Percentiles rank a stretch among this genome's conserved stretches.
phyloP scores from a whole-genome alignment of 2,888 invertebrate species.

The Melanophora roralis region DNA sequence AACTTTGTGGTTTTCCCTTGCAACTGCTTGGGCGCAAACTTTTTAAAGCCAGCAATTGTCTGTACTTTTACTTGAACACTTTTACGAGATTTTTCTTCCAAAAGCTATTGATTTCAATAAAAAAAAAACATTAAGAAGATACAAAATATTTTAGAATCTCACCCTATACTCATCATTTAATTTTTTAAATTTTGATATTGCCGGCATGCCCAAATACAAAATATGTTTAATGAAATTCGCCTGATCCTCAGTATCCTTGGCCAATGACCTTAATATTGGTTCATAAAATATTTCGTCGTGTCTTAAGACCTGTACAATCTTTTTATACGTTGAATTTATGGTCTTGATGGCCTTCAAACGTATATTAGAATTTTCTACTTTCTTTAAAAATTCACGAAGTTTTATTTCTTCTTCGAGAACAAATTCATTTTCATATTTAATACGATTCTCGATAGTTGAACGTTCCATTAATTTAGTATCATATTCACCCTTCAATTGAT shows the following conservation, averaged over 20 bases:
- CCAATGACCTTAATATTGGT: slow-evolving; percentile 73
- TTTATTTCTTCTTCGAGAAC: slow-evolving; percentile 71
- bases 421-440: slow-evolving; percentile 73
- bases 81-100: slow-evolving; percentile 71
- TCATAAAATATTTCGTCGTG: slow-evolving; percentile 76
- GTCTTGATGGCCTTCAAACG: slow-evolving; percentile 74
- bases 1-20: slow-evolving; percentile 43
- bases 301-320: slow-evolving; percentile 71
- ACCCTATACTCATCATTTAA: slow-evolving; percentile 70
- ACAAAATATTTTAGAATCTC: too few relatives aligned
- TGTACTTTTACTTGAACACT: slow-evolving; percentile 69
- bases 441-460: slow-evolving; percentile 71
- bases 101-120: slow-evolving; percentile 55
- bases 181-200: slow-evolving; percentile 70
- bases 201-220: slow-evolving; percentile 74
- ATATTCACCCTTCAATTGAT: slow-evolving; percentile 68
- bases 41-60: slow-evolving; percentile 67
- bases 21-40: slow-evolving; percentile 4
- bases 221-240: slow-evolving; percentile 73
- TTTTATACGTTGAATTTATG: slow-evolving; percentile 73
- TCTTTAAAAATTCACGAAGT: slow-evolving; percentile 69
- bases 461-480: slow-evolving; percentile 69
- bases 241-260: slow-evolving; percentile 75
- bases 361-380: slow-evolving; percentile 74
- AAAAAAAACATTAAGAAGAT: too few relatives aligned